Conservation (phyloP, 1,140 invertebrate genomes). For the Lerema accius region DNA sequence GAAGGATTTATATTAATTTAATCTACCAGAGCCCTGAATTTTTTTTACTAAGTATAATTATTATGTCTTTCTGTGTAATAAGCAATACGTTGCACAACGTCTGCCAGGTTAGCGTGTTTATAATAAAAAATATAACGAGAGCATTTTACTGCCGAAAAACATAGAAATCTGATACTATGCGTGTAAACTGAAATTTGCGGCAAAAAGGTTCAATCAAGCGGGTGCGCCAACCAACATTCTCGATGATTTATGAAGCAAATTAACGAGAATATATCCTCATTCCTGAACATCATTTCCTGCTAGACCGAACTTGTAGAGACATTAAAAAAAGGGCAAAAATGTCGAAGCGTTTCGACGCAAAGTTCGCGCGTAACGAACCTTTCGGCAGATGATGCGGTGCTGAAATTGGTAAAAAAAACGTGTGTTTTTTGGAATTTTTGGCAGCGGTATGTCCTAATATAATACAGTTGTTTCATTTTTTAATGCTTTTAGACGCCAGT, state of each 20-base stretch:
- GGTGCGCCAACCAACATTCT: constrained; percentile 70
- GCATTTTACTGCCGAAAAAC: constrained; percentile 42
- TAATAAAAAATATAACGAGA: constrained; percentile 47
- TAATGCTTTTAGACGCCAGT: too few relatives aligned
- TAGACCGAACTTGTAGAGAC: constrained; percentile 66
- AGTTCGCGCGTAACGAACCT: constrained; percentile 26
- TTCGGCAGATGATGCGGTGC: constrained; percentile 25
- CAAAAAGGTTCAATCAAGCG: constrained; percentile 62
- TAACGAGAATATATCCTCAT: constrained; percentile 82
- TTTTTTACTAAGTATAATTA: too few relatives aligned
- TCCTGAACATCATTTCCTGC: constrained; percentile 79
- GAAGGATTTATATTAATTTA: too few relatives aligned
- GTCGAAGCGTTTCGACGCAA: constrained; percentile 37
- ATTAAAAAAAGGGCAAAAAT: constrained; percentile 66
- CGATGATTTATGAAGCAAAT: constrained; percentile 82
- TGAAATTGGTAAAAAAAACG: constrained; percentile 1
- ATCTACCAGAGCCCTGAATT: too few relatives aligned
- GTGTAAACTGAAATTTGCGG: constrained; percentile 50
- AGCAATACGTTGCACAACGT: too few relatives aligned
- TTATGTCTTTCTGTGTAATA: too few relatives aligned
- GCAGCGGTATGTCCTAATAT: neutral
- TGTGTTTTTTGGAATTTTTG: neutral
- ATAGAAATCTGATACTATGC: constrained; percentile 61
- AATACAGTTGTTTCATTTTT: neutral
- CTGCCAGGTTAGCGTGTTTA: too few relatives aligned